These are phyloP conservation scores for Dicranocentrus wangi DNA, from an alignment of 2,888 invertebrate species.

Conservation along the genomic window DNA sequence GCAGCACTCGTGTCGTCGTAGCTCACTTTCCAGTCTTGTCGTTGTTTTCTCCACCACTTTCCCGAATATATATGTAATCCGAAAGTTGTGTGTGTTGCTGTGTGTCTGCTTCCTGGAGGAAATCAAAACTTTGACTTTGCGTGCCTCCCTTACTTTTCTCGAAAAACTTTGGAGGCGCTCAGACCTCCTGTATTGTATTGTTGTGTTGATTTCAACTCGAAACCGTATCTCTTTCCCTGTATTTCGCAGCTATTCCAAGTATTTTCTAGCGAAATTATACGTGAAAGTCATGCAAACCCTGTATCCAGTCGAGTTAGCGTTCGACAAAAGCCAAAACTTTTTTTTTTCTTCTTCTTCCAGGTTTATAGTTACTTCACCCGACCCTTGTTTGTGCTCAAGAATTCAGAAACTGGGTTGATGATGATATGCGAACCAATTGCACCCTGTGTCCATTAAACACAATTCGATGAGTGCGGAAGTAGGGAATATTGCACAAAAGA, in stretches of 20 bases:
- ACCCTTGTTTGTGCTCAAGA: too few relatives aligned
- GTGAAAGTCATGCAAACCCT: neutral
- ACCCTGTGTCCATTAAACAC: slow-evolving; percentile 41
- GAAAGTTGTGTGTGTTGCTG: slow-evolving; percentile 42
- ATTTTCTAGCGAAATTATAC: too few relatives aligned
- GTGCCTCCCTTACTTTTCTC: slow-evolving; percentile 28
- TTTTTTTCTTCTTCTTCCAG: too few relatives aligned
- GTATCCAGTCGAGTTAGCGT: too few relatives aligned
- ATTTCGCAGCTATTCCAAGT: too few relatives aligned
- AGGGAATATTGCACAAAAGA: slow-evolving; percentile 1
- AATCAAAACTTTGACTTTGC: slow-evolving; percentile 58
- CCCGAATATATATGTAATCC: slow-evolving; percentile 21
- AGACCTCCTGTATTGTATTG: slow-evolving; percentile 28
- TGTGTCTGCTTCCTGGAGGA: slow-evolving; percentile 57
- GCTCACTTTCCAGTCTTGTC: slow-evolving; percentile 13
- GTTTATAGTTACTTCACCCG: too few relatives aligned
- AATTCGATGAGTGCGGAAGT: slow-evolving; percentile 3
- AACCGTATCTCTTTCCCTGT: neutral
- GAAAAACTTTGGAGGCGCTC: neutral
- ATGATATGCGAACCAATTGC: slow-evolving; percentile 37
- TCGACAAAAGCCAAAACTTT: too few relatives aligned
- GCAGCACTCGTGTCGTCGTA: too few relatives aligned
- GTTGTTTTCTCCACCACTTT: neutral
- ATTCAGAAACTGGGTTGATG: slow-evolving; percentile 47
- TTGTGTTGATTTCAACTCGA: slow-evolving; percentile 33